Percentiles rank a stretch among this genome's conserved stretches.
Conservation (phyloP, 1,140 invertebrate genomes). For the Melanaphis sacchari region DNA sequence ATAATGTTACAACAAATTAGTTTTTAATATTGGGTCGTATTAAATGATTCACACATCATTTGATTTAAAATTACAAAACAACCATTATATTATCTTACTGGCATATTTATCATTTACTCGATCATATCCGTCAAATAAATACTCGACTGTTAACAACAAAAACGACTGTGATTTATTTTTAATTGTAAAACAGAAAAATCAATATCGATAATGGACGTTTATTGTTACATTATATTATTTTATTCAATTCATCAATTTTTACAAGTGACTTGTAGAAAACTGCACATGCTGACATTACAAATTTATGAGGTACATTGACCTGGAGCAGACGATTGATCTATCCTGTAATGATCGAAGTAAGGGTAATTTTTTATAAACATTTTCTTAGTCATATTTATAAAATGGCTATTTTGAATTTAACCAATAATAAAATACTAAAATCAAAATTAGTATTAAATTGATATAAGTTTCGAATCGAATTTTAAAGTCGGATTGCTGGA, state of each 20-base stretch:
- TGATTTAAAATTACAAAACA: neutral
- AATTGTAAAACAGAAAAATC: neutral
- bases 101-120: constrained; percentile 4
- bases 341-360: neutral
- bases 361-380: neutral
- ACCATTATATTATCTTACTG: neutral
- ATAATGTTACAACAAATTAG: neutral
- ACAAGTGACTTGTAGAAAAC: neutral
- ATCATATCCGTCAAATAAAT: neutral
- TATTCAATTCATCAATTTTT: neutral
- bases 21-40: neutral
- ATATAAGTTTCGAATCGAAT: too few species aligned
- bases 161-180: neutral
- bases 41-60: neutral
- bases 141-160: neutral
- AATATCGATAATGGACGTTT: neutral
- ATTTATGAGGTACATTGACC: neutral
- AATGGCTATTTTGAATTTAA: too few species aligned
- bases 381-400: too few species aligned
- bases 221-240: neutral
- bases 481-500: too few species aligned
- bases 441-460: too few species aligned
- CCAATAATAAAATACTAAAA: too few species aligned
- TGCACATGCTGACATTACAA: neutral
- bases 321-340: neutral